Evolutionary conservation across 1,140 invertebrate species (phyloP), one percentile per base, ranked within the genome.

Genomic region (Dinothrombium tinctorium): DNA sequence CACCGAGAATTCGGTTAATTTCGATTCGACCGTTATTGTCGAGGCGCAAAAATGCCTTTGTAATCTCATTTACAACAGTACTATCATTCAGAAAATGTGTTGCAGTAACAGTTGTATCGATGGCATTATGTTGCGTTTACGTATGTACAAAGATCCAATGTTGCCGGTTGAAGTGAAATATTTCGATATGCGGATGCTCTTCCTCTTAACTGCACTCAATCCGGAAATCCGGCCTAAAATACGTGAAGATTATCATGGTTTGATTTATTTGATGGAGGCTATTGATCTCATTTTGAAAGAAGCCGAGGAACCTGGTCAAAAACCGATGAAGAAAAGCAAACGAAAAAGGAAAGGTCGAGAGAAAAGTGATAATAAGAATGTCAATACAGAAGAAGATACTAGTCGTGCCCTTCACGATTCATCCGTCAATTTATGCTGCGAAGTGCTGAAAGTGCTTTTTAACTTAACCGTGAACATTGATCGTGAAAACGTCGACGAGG

Each of bases 31-130:
- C 69, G 70, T 71, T 46, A 65, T 66, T 9, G 53, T 76, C 6
- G 83, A 89, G 59, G 72, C 78, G 0, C 56, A 81, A 33, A 94
- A 90, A 60, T 74, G 81, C 53, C 56, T 92, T 2, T 87, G 78
- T 53, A 94, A 94, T 59, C 58, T 90, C 32, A 63, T 86, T 33
- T 89, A 71, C 54, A 82, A 89, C 54, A 80, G 75, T 59, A 52
- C 57, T 35, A 66, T 67, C 33, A 70, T 73, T 1, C 71, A 75
- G 46, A 63, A 62, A 42, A 59, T 74, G 26, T 75, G 78, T 56
- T 55, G 69, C 35, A 64, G 71, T 47, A 77, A 75, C 54, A 63
- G 65, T 12, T 73, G 75, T 48, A 60, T 83, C 12, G 68, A 76
- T 47, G 69, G 69, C 33, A 63, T 89, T 19, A 63, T 86, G 3